These are phyloP conservation scores for Diprion similis DNA, from an alignment of 1,140 invertebrate genomes.

Conservation along the genomic window DNA sequence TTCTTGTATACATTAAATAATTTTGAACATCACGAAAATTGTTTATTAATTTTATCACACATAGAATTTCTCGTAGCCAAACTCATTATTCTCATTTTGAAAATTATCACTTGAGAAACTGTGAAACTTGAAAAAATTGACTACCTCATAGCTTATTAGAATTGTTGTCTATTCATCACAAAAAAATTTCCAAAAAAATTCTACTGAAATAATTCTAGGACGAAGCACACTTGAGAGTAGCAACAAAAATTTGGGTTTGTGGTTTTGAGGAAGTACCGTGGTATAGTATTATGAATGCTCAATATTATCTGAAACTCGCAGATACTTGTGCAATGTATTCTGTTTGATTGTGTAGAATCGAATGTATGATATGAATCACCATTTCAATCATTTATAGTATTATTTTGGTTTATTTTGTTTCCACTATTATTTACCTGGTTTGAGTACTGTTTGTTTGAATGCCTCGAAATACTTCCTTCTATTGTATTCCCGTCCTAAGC, in stretches of 20 bases:
- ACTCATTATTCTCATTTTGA: no score
- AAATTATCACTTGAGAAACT: no score
- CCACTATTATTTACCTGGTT: slow-evolving; percentile 11
- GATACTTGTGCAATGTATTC: background rate
- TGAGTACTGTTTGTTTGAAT: slow-evolving; percentile 22
- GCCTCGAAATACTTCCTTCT: slow-evolving; percentile 23
- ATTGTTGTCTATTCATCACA: no score
- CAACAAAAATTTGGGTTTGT: background rate
- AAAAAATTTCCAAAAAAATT: background rate
- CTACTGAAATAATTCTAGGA: background rate
- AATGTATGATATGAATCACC: slow-evolving; percentile 9
- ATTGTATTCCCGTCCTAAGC: background rate
- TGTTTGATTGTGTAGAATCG: background rate
- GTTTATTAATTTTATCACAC: no score
- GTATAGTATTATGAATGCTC: background rate
- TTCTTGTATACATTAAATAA: no score
- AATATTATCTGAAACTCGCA: background rate
- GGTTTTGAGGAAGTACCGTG: background rate
- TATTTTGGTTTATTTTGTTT: slow-evolving; percentile 12
- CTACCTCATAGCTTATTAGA: no score
- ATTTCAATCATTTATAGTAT: slow-evolving; percentile 15
- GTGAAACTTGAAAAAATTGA: no score
- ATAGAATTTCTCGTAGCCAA: no score
- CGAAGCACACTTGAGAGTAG: background rate
- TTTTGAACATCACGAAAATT: no score